Conservation (phyloP, 2,888 invertebrate genomes). For the Melanostoma scalare region DNA sequence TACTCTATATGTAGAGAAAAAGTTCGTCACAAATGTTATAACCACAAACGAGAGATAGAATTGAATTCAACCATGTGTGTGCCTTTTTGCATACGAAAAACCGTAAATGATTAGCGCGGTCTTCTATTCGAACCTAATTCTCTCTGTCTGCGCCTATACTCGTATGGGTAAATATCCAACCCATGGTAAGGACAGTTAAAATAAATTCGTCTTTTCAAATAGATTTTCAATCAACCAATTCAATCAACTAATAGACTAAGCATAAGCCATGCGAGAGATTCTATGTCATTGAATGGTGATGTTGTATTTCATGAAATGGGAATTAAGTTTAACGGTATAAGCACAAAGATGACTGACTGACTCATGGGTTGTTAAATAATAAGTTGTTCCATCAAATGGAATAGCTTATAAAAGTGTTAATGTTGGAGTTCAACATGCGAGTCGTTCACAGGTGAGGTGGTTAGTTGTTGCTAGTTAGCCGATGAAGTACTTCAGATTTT, state of each 20-base stretch:
- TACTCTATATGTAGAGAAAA: slow-evolving; percentile 5
- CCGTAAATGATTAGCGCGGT: slow-evolving; percentile 34
- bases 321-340: slow-evolving; percentile 10
- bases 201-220: slow-evolving; percentile 47
- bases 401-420: no score
- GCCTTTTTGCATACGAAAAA: slow-evolving; percentile 27
- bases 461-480: no score
- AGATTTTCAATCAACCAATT: slow-evolving; percentile 43
- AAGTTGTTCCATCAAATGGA: neutral
- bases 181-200: slow-evolving; percentile 6
- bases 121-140: slow-evolving; percentile 31
- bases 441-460: neutral
- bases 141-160: neutral
- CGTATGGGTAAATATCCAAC: no score
- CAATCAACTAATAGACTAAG: slow-evolving; percentile 34
- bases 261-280: neutral
- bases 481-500: neutral
- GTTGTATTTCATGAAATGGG: neutral
- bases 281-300: slow-evolving; percentile 1
- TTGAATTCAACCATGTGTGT: slow-evolving; percentile 23
- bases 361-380: neutral
- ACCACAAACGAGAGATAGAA: slow-evolving; percentile 1
- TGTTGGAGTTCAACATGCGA: neutral
- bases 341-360: neutral
- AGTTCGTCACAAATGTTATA: slow-evolving; percentile 3